Base-by-base conservation (phyloP, 2,888 invertebrate species). In the Sturmia bella region DNA sequence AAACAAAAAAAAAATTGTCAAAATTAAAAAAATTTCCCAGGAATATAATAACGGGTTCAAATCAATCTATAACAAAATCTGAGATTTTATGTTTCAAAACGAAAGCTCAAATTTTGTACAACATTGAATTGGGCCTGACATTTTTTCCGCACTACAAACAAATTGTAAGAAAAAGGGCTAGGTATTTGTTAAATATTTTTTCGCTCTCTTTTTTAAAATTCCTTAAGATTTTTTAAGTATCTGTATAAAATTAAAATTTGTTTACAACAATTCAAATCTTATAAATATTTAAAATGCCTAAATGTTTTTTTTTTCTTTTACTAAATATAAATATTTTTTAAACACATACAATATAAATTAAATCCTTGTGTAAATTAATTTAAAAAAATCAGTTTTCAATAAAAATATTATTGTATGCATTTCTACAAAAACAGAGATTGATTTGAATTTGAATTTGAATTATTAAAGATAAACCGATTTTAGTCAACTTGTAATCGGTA, bases 111-210 rank as follows among this genome's bases (percentile, higher is more conserved):
- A 85, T 73, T 86, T 85, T 85, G 80, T 80, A 17, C 50, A 76
- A 73, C 78, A 72, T 85, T 87, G 85, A 86, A 86, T 86, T 86
- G 86, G 82, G 87, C 86, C 86, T 80, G 73, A 80, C 82, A 72
- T 86, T 85, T 84, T 81, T 84, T 75, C 41, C 15, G 3, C 2
- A 6, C 15, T 13, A 24, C 39, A 1, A 43, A 17, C 32, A 43
- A 12, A 17, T 41, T 41, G 3, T 11, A 21, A 27, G 1, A 27
- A 9, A 15, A 15, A 66, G 74, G 64, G 48, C 48, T 74, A 74
- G 4, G 43, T 63, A 73, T 73, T 52, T 74, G 73, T 74, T 66
- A 66, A 48, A 74, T 57, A 73, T 12, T 27, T 43, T 43, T 32
- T 52, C 19, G 27, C 15, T 70, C 39, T 66, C 24, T 57, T 7